A percentile compares a stretch with the other conserved stretches of the same genome.
These are phyloP conservation scores for Nesidiocoris tenuis DNA, from an alignment of 2,888 invertebrate species.

Conservation along the genomic window DNA sequence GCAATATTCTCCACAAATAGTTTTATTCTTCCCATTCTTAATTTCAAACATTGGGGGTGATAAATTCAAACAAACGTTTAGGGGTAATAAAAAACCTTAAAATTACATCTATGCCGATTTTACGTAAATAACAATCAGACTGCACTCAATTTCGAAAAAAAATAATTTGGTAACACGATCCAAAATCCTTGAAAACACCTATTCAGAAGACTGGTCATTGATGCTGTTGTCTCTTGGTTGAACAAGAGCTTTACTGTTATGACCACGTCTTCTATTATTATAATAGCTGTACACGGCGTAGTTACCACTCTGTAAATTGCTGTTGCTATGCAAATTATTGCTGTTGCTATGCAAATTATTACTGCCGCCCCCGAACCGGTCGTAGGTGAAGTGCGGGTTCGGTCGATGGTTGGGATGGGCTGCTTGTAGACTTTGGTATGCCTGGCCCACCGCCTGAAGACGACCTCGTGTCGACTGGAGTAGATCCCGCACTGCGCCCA, in stretches of 20 bases:
- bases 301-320: background rate
- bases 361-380: conserved; percentile 1
- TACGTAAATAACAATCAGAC: too few species aligned
- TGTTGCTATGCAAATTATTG: background rate
- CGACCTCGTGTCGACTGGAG: conserved; percentile 44
- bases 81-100: too few species aligned
- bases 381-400: conserved; percentile 40
- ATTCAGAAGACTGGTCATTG: background rate
- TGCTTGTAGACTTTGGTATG: conserved; percentile 28
- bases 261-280: conserved; percentile 6
- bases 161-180: too few species aligned
- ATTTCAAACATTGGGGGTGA: too few species aligned
- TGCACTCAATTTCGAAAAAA: too few species aligned
- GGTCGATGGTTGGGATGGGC: conserved; percentile 44
- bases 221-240: conserved; percentile 26
- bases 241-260: conserved; percentile 44
- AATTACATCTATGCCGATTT: too few species aligned
- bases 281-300: background rate
- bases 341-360: background rate
- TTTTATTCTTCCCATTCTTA: too few species aligned
- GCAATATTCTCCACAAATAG: too few species aligned
- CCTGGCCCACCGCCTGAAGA: conserved; percentile 33
- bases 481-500: conserved; percentile 44
- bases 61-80: too few species aligned
- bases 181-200: too few species aligned